phyloP scores from a whole-genome alignment of 2,888 invertebrate genomes.

The Synanthedon formicaeformis region DNA sequence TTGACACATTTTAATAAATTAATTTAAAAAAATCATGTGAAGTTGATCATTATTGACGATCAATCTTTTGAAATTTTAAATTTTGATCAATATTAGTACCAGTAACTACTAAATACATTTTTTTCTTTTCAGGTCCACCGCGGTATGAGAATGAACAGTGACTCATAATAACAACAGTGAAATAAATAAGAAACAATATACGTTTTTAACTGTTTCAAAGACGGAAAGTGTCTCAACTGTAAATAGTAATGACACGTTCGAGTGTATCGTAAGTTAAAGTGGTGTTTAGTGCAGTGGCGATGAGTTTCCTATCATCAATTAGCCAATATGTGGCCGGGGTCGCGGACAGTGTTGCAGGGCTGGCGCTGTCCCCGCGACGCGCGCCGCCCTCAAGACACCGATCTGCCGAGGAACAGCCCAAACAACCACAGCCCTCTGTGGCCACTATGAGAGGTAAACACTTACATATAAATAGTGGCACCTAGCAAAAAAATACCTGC shows the following conservation, averaged over 20 bases:
- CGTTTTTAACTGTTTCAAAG: no score
- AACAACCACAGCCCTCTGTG: slow-evolving; percentile 46
- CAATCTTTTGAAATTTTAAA: no score
- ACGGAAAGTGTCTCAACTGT: no score
- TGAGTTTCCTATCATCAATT: slow-evolving; percentile 89
- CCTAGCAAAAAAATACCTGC: not conserved
- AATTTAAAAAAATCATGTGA: no score
- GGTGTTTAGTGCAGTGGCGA: slow-evolving; percentile 35
- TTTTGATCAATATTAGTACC: no score
- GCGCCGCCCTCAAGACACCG: slow-evolving; percentile 78
- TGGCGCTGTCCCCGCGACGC: slow-evolving; percentile 81
- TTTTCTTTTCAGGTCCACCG: no score
- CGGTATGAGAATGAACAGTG: no score
- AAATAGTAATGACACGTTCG: not conserved
- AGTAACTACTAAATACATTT: no score
- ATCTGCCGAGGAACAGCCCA: slow-evolving; percentile 64
- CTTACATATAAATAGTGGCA: not conserved
- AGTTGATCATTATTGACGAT: no score
- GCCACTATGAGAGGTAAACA: slow-evolving; percentile 47
- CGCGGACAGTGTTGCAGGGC: slow-evolving; percentile 85
- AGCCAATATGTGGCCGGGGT: slow-evolving; percentile 89
- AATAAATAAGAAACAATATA: no score
- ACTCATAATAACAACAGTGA: no score
- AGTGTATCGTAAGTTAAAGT: slow-evolving; percentile 5
- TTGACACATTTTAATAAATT: no score